Evolutionary conservation across 2,888 invertebrate species (phyloP), one percentile per base, ranked within the genome.

Genomic region (Zaprionus lineosus): DNA sequence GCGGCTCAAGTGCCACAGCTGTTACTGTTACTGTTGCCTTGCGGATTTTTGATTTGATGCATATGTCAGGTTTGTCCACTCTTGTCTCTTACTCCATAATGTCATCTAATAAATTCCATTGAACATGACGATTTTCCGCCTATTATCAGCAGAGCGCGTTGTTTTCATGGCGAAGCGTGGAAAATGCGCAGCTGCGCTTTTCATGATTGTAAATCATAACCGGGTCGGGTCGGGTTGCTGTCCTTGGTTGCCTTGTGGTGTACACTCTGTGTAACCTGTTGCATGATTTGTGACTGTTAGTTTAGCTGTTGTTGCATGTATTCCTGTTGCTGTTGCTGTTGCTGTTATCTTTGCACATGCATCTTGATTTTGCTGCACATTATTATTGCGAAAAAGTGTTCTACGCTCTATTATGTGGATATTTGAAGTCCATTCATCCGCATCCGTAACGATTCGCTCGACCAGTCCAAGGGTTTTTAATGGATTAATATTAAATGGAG

Each of bases 71-170:
- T 56, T 31, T 46, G 50, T 48, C 39, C 19, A 46, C n/a, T n/a
- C n/a, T n/a, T 53, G 28, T 40, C 14, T 11, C 24, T 24, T n/a
- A n/a, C 21, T 39, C 11, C 34, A 9, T 12, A 33, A 57, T 58
- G 58, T 37, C 53, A 59, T 69, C 24, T 24, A 24, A 78, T 82
- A 84, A 69, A 77, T 74, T 66, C 57, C 62, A 51, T 60, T 52
- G 65, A 69, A 82, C 82, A 65, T 65, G 70, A 79, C 67, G 83
- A 84, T 83, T 83, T 83, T 82, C 71, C 69, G 83, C 83, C 73
- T 75, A 84, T 84, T 82, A 84, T 75, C 75, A 63, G 39, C 62
- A 57, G 36, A 44, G 57, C 56, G 31, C 59, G 47, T 50, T 34
- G 58, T 46, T 51, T 81, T 81, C 77, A 79, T 79, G 65, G 78